Percentiles rank a stretch among this genome's conserved stretches.
Evolutionary conservation across 2,113 vertebrate genomes (phyloP).

Genomic region (Dicerorhinus sumatrensis): DNA sequence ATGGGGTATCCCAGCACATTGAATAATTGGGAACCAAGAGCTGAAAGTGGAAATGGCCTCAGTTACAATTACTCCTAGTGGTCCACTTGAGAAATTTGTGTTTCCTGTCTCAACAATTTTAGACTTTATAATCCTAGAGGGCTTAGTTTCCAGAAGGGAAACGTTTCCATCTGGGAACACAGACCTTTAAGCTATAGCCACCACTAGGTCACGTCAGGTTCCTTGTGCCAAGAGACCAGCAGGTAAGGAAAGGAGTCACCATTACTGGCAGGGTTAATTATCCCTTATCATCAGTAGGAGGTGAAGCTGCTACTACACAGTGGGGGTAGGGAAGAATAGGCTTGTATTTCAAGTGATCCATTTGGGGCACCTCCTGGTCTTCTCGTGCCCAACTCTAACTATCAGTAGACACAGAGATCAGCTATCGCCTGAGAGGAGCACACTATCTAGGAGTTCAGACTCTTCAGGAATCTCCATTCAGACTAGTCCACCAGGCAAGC

Average conservation of each 20-base stretch:
- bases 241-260: neutral
- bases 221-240: neutral
- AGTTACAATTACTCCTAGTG: neutral
- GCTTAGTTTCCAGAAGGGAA: neutral
- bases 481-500: neutral
- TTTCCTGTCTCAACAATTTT: neutral
- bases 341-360: neutral
- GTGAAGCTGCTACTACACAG: neutral
- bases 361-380: neutral
- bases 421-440: neutral
- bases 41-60: neutral
- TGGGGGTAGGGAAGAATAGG: no score
- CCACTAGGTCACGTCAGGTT: neutral
- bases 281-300: neutral
- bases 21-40: neutral
- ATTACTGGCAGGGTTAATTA: neutral
- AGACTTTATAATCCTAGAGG: neutral
- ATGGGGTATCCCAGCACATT: neutral
- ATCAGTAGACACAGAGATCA: neutral
- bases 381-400: neutral
- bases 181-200: neutral
- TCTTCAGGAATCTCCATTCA: neutral
- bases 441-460: neutral
- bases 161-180: neutral
- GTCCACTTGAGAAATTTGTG: neutral